Evolutionary conservation across 2,113 vertebrate genomes (phyloP), one percentile per base, ranked within the genome.

Genomic region (Amblyopsis rosae): DNA sequence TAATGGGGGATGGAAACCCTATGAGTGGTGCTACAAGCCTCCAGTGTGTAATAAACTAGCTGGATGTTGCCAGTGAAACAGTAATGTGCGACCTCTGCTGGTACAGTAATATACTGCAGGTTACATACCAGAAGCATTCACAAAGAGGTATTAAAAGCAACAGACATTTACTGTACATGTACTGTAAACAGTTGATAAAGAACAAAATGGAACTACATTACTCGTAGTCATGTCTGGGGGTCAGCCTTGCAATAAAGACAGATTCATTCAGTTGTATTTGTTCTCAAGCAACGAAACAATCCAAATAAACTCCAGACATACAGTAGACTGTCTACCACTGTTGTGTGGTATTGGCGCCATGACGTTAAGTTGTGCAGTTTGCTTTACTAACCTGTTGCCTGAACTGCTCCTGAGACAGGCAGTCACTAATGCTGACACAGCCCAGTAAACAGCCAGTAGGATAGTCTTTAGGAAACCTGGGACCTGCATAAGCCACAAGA

Each of bases 381-480:
- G 26, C 12, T 59, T 63, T 19, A 91, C 95, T 90, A 60, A 98
- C 96, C 94, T 99, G 94, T 69, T 97, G 92, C 49, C 83, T 92
- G 82, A 96, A 99, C 71, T 99, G 95, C 64, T 97, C 95, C 79
- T 97, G 96, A 0, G 95, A 93, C 46, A 98, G 92, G 69, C 96
- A 99, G 72, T 99, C 97, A 0, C 67, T 91, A 83, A 98, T 26
- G 0, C 96, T 93, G 83, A 98, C 93, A 3, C 94, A 97, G 73
- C 97, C 98, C 41, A 99, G 83, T 77, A 99, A 90, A 87, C 96
- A 99, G 65, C 95, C 93, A 4, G 94, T 95, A 62, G 97, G 97
- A 88, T 98, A 98, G 64, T 97, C 94, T 1, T 77, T 90, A 11
- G 97, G 96, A 87, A 99, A 98, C 71, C 87, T 92, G 77, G 93